Base-by-base conservation (phyloP, 64 coral and sea anemone genomes). In the Porites lutea region DNA sequence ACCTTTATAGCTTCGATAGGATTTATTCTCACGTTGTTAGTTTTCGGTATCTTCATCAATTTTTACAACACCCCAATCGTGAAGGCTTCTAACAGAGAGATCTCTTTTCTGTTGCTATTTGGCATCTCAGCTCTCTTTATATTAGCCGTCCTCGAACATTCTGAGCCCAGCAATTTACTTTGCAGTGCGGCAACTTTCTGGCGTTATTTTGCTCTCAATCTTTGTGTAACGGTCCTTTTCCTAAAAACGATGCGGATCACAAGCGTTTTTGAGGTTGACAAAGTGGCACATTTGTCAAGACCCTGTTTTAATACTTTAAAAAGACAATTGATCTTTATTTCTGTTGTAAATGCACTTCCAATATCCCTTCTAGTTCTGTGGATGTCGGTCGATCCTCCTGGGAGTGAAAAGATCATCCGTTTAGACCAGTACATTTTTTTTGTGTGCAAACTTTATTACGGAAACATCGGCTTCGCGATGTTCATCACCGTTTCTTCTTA, bases 21-120 rank as follows among this genome's bases (percentile, higher is more conserved):
- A 3, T 64, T 95, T 15, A 2, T 61, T 6, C 21, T 86, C 69
- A 86, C 82, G 3, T 0, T 79, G 8, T 80, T 87, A 71, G 62
- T 87, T n/a, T 57, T 64, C 4, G 55, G 66, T 20, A 65, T 91
- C 13, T 89, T 74, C 69, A 82, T 95, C 66, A 91, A 88, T 22
- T 81, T 91, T 47, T 91, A 91, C n/a, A 67, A 83, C 8, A 95
- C 93, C 5, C 93, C 93, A 63, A 78, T 95, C 52, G 93, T 95
- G 11, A 91, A 80, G 79, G 93, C 93, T 20, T 78, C 88, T 76
- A 95, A 80, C 48, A 90, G 79, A 74, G 93, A 95, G 58, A 61
- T 95, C 16, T 87, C 88, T 12, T 95, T 87, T 45, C 65, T 91
- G 23, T 71, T 88, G 46, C 67, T 95, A 0, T 43, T 95, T 16